Percentiles rank a stretch among this genome's conserved stretches.
Evolutionary conservation across 1,140 invertebrate genomes (phyloP).

Genomic region (Leptestheria dahalacensis): DNA sequence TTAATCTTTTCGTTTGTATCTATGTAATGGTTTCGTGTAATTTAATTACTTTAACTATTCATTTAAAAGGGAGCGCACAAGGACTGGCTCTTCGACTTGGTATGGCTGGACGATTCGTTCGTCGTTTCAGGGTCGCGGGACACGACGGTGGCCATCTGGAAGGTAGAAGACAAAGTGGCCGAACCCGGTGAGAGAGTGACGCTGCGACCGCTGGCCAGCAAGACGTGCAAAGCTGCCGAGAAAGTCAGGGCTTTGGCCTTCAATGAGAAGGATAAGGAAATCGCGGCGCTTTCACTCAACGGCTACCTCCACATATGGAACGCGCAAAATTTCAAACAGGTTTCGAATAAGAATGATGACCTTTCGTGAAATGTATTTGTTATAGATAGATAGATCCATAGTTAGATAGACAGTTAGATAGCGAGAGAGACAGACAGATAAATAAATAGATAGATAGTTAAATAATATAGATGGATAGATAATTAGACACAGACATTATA

Average conservation of each 20-base stretch:
- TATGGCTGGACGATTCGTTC: slow-evolving; percentile 92
- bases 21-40: slow-evolving; percentile 1
- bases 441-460: too few relatives aligned
- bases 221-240: slow-evolving; percentile 52
- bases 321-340: slow-evolving; percentile 64
- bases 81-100: slow-evolving; percentile 91
- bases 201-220: slow-evolving; percentile 46
- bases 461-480: too few relatives aligned
- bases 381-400: too few relatives aligned
- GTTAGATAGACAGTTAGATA: too few relatives aligned
- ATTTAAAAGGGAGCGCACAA: slow-evolving; percentile 52
- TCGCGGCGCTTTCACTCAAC: slow-evolving; percentile 82
- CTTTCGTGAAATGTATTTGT: not conserved
- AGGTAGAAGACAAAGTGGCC: slow-evolving; percentile 22
- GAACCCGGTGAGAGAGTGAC: not conserved
- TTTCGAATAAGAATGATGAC: slow-evolving; percentile 19
- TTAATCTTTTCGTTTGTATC: too few relatives aligned
- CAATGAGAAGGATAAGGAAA: slow-evolving; percentile 67
- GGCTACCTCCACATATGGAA: slow-evolving; percentile 82
- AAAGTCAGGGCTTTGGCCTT: slow-evolving; percentile 79
- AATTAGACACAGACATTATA: too few relatives aligned
- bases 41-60: slow-evolving; percentile 2
- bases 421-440: too few relatives aligned
- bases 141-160: slow-evolving; percentile 41
- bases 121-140: slow-evolving; percentile 84